A percentile compares a stretch with the other conserved stretches of the same genome.
Evolutionary conservation across 2,113 vertebrate species (phyloP).

Genomic region (Pelmatolapia mariae): DNA sequence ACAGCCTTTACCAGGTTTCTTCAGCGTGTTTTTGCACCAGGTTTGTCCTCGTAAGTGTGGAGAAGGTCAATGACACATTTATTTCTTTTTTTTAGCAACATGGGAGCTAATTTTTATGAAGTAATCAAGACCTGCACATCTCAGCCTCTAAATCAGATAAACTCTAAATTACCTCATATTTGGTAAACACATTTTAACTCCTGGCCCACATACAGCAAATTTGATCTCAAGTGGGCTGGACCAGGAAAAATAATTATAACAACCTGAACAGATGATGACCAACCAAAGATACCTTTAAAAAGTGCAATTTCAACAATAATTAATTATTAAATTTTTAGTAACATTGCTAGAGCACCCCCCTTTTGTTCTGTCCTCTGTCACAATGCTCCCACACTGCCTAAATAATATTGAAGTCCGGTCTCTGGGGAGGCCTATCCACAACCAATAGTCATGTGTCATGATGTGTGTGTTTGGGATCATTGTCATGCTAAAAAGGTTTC

Average conservation of each 20-base stretch:
- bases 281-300: neutral
- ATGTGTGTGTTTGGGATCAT: neutral
- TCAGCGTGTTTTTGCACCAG: neutral
- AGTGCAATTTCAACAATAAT: neutral
- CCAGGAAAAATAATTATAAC: neutral
- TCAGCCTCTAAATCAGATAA: neutral
- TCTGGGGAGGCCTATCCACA: neutral
- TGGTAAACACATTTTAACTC: neutral
- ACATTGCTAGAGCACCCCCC: fast-evolving
- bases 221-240: neutral
- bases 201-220: neutral
- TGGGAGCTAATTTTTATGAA: neutral
- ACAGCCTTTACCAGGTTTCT: neutral
- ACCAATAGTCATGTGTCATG: neutral
- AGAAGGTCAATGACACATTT: neutral
- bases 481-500: neutral
- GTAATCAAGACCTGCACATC: neutral
- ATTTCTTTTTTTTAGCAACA: neutral
- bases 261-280: neutral
- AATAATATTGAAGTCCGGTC: fast-evolving
- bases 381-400: neutral
- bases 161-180: neutral
- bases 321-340: neutral
- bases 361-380: neutral
- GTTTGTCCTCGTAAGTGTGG: neutral